Conservation (phyloP, 2,888 invertebrate species). For the Oasisia sp. region DNA sequence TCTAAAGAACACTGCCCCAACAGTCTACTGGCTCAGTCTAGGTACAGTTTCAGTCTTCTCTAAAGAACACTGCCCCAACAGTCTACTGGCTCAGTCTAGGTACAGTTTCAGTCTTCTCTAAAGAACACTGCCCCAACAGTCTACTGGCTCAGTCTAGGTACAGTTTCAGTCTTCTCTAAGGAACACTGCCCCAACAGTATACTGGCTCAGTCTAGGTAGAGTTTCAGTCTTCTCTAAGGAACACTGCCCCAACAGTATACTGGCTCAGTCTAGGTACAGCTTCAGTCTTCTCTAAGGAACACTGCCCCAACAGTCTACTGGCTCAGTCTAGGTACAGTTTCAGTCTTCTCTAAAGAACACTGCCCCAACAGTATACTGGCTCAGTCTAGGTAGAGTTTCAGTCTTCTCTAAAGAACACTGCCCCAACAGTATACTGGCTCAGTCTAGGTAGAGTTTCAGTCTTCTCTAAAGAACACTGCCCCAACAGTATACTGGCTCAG, state of each 20-base stretch:
- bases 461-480: constrained; percentile 38
- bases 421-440: constrained; percentile 52
- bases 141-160: constrained; percentile 36
- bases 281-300: too few species aligned
- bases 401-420: constrained; percentile 34
- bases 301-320: constrained; percentile 55
- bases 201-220: too few species aligned
- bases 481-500: constrained; percentile 51
- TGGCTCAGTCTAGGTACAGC: too few species aligned
- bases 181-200: constrained; percentile 55
- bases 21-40: constrained; percentile 41
- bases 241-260: constrained; percentile 55
- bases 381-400: too few species aligned
- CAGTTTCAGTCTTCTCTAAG: too few species aligned
- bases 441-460: too few species aligned
- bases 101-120: too few species aligned
- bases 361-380: constrained; percentile 55
- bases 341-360: too few species aligned
- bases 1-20: constrained; percentile 49
- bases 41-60: too few species aligned
- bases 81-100: constrained; percentile 38
- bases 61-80: constrained; percentile 51
- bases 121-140: constrained; percentile 52
- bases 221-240: too few species aligned
- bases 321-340: too few species aligned